A percentile compares a stretch with the other conserved stretches of the same genome.
Conservation (phyloP, 2,113 vertebrate species). For the Lophius piscatorius region DNA sequence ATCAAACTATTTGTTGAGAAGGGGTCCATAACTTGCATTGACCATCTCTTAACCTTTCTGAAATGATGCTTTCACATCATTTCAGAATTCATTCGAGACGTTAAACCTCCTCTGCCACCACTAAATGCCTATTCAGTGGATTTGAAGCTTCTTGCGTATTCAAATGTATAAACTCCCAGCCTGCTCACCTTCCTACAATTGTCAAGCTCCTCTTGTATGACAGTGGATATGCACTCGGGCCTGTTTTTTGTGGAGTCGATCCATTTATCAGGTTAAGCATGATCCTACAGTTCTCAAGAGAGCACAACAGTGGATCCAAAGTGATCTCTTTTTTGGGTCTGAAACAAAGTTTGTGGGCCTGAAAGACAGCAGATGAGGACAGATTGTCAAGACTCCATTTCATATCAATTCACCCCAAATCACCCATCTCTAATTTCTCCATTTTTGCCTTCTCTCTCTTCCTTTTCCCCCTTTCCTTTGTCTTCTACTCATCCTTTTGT, state of each 20-base stretch:
- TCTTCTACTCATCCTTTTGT: constrained; percentile 61
- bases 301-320: constrained; percentile 34
- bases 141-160: constrained; percentile 45
- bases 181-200: constrained; percentile 18
- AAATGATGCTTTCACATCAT: too few species aligned
- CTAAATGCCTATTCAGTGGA: constrained; percentile 37
- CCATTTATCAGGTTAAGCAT: constrained; percentile 40
- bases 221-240: neutral
- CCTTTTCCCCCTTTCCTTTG: constrained; percentile 24
- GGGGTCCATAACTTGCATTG: too few species aligned
- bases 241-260: constrained; percentile 11
- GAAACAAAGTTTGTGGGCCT: constrained; percentile 19
- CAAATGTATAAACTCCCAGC: constrained; percentile 9
- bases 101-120: too few species aligned
- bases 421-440: constrained; percentile 44
- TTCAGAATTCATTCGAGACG: too few species aligned
- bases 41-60: too few species aligned
- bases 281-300: constrained; percentile 29
- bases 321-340: constrained; percentile 33
- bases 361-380: constrained; percentile 15
- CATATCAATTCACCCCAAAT: constrained; percentile 41
- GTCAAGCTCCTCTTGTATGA: constrained; percentile 10
- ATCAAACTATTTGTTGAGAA: too few species aligned
- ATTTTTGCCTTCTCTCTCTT: constrained; percentile 41
- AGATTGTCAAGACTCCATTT: constrained; percentile 36